These are phyloP conservation scores for Phrynocephalus forsythii DNA, from an alignment of 2,797 vertebrate species.

Conservation along the genomic window DNA sequence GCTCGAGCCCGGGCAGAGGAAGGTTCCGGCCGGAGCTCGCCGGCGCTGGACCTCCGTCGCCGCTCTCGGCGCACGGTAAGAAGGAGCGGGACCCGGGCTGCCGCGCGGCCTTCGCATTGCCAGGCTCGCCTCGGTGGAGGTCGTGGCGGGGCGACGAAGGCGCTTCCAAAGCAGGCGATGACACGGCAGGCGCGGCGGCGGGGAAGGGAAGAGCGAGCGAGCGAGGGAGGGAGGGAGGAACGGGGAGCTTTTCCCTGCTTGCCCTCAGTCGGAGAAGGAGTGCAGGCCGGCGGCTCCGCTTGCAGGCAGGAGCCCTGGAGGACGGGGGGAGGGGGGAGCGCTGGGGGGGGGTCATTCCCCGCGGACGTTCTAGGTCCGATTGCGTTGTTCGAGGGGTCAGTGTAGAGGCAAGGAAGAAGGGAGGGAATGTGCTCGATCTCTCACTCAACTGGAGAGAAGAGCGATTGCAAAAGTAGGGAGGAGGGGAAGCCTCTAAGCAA, in stretches of 20 bases:
- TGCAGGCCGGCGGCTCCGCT: background rate
- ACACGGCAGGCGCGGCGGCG: background rate
- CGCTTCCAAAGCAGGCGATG: background rate
- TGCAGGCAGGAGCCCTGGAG: background rate
- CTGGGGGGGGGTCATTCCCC: background rate
- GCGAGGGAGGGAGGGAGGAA: background rate
- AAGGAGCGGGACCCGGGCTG: conserved; percentile 18
- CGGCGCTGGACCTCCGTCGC: conserved; percentile 35
- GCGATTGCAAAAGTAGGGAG: background rate
- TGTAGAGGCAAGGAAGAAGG: conserved; percentile 7
- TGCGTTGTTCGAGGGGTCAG: too few species aligned
- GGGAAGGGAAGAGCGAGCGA: background rate
- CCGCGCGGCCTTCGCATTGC: conserved; percentile 16
- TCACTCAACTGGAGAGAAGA: background rate
- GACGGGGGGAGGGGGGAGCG: background rate
- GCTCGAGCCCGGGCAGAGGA: background rate
- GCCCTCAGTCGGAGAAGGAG: conserved; percentile 6
- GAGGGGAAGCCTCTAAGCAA: background rate
- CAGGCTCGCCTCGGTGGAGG: background rate
- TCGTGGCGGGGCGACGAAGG: background rate
- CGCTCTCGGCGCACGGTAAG: conserved; percentile 60
- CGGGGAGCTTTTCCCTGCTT: background rate
- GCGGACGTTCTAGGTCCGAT: background rate
- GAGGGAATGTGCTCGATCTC: background rate
- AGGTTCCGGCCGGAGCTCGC: background rate